Conservation (phyloP, 2,888 invertebrate species). For the Petrolisthes cinctipes region DNA sequence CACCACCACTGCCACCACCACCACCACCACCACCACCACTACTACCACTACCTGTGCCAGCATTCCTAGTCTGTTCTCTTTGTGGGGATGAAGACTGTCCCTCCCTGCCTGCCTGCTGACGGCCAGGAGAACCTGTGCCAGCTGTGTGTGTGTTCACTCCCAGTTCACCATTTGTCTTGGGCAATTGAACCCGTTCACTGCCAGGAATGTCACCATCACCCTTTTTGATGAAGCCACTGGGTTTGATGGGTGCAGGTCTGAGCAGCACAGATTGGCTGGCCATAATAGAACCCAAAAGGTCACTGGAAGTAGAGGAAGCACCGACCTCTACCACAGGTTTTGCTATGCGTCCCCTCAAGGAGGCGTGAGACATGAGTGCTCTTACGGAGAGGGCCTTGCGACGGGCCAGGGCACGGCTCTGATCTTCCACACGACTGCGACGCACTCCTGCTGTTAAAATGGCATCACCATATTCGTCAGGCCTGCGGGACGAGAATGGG, state of each 20-base stretch:
- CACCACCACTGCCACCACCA: slow-evolving; percentile 11
- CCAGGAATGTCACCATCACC: not conserved
- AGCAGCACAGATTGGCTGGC: slow-evolving; percentile 68
- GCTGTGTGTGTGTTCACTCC: slow-evolving; percentile 65
- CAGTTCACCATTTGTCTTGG: slow-evolving; percentile 17
- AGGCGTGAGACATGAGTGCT: slow-evolving; percentile 52
- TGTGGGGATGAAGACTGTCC: slow-evolving; percentile 23
- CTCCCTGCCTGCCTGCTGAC: slow-evolving; percentile 33
- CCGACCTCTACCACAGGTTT: slow-evolving; percentile 20
- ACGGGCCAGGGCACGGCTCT: slow-evolving; percentile 32
- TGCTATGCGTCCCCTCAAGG: slow-evolving; percentile 10
- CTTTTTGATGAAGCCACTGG: slow-evolving; percentile 67
- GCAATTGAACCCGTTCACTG: not conserved
- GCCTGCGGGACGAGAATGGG: slow-evolving; percentile 17
- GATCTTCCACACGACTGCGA: slow-evolving; percentile 35
- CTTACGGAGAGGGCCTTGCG: slow-evolving; percentile 55
- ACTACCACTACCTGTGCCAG: slow-evolving; percentile 34
- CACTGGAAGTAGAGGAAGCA: slow-evolving; percentile 59
- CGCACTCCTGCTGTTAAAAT: slow-evolving; percentile 54
- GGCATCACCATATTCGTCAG: slow-evolving; percentile 60
- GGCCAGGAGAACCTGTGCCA: slow-evolving; percentile 42
- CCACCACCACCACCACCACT: slow-evolving; percentile 31
- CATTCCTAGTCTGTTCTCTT: slow-evolving; percentile 18
- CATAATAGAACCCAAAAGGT: slow-evolving; percentile 69
- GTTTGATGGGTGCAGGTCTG: slow-evolving; percentile 67